phyloP scores from a whole-genome alignment of 2,113 vertebrate genomes.

The Corythornis madagascariensis region DNA sequence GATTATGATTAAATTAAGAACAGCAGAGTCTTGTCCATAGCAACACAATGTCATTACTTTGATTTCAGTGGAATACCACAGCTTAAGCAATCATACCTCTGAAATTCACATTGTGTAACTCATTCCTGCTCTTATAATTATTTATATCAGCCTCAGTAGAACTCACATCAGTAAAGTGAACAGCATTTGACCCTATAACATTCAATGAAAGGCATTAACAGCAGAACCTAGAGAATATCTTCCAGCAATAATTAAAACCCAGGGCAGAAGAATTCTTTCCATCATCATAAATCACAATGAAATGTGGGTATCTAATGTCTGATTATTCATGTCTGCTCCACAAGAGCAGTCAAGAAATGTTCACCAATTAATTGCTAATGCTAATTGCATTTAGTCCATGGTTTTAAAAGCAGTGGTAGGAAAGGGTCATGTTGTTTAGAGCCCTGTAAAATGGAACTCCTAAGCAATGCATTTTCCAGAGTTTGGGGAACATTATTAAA shows the following conservation, averaged over 20 bases:
- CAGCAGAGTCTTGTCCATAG: background rate
- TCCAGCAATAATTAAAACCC: constrained; percentile 40
- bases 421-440: constrained; percentile 31
- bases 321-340: constrained; percentile 8
- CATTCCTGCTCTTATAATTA: background rate
- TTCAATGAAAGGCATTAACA: constrained; percentile 22
- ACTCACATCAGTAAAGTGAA: background rate
- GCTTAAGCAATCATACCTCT: background rate
- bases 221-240: constrained; percentile 15
- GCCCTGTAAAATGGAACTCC: constrained; percentile 16
- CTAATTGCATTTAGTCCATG: background rate
- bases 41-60: background rate
- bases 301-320: background rate
- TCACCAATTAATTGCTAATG: constrained; percentile 10
- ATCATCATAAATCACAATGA: background rate
- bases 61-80: background rate
- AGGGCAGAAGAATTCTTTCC: background rate
- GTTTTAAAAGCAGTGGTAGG: constrained; percentile 13
- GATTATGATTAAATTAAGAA: background rate
- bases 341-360: constrained; percentile 6
- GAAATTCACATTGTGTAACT: background rate
- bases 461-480: constrained; percentile 6
- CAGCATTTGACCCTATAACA: constrained; percentile 4
- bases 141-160: background rate
- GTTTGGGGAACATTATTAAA: constrained; percentile 47